Evolutionary conservation across 1,140 invertebrate species (phyloP).

Genomic region (Polypedilum pembai): DNA sequence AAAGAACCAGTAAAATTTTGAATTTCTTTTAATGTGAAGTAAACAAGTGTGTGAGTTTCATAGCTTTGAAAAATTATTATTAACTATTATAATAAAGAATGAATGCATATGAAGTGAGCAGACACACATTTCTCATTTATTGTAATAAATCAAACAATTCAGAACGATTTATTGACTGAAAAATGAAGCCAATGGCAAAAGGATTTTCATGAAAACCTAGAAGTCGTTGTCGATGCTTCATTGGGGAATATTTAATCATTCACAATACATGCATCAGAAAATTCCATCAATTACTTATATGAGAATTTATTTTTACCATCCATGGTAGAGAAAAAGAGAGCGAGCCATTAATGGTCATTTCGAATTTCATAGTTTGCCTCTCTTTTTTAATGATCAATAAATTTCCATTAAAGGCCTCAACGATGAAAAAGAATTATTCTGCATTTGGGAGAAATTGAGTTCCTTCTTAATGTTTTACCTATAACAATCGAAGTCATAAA

Average conservation of each 20-base stretch:
- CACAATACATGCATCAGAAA: not conserved
- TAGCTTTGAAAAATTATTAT: no score
- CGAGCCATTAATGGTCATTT: not conserved
- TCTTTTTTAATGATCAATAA: conserved; percentile 7
- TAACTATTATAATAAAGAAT: no score
- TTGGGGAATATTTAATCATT: conserved; percentile 11
- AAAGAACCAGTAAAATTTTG: no score
- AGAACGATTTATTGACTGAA: conserved; percentile 1
- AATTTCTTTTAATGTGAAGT: no score
- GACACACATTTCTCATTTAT: no score
- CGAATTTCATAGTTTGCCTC: not conserved
- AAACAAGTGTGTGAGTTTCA: no score
- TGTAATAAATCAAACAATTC: conserved; percentile 19
- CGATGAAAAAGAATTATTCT: not conserved
- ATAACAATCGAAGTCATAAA: not conserved
- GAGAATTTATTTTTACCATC: not conserved
- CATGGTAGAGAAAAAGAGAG: not conserved
- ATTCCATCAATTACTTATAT: conserved; percentile 5
- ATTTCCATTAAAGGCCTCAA: not conserved
- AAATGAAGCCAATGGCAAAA: not conserved
- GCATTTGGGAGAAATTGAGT: conserved; percentile 3
- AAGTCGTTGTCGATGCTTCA: not conserved
- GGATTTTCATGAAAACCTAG: not conserved
- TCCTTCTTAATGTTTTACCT: not conserved
- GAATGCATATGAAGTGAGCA: no score